Evolutionary conservation across 2,888 invertebrate species (phyloP).

Genomic region (Seladonia tumulorum): DNA sequence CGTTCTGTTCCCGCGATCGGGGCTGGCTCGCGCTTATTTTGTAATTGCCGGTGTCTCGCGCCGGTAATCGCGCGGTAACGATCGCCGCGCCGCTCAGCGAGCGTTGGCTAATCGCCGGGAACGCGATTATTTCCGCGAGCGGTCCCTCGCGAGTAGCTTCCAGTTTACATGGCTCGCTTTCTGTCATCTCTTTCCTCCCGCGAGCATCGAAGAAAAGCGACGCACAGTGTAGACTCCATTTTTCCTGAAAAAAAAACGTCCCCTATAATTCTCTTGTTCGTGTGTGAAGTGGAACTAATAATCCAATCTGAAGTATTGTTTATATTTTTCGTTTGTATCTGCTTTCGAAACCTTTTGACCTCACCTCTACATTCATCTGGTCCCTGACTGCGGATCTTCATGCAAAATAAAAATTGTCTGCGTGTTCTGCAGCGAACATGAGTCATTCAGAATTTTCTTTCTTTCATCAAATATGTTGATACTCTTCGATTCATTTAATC

Average conservation of each 20-base stretch:
- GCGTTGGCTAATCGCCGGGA: conserved; percentile 28
- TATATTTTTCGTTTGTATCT: no score
- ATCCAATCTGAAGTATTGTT: no score
- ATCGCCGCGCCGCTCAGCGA: background rate
- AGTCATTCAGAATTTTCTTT: no score
- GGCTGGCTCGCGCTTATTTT: conserved; percentile 25
- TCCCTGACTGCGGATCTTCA: no score
- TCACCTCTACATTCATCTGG: no score
- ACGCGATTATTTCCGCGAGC: conserved; percentile 26
- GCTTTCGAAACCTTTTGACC: no score
- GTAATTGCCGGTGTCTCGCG: conserved; percentile 39
- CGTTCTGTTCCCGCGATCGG: conserved; percentile 19
- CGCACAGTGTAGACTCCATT: background rate
- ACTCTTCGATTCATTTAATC: no score
- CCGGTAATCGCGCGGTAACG: conserved; percentile 20
- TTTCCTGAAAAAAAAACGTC: background rate
- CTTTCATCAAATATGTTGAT: no score
- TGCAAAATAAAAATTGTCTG: no score
- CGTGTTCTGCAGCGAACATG: no score
- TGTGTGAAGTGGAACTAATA: no score
- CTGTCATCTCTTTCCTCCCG: background rate
- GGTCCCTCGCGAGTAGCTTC: background rate
- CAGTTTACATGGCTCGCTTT: conserved; percentile 14
- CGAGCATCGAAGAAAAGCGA: background rate
- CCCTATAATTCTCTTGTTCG: background rate